Evolutionary conservation across 2,797 vertebrate species (phyloP).

Genomic region (Karalla daura): DNA sequence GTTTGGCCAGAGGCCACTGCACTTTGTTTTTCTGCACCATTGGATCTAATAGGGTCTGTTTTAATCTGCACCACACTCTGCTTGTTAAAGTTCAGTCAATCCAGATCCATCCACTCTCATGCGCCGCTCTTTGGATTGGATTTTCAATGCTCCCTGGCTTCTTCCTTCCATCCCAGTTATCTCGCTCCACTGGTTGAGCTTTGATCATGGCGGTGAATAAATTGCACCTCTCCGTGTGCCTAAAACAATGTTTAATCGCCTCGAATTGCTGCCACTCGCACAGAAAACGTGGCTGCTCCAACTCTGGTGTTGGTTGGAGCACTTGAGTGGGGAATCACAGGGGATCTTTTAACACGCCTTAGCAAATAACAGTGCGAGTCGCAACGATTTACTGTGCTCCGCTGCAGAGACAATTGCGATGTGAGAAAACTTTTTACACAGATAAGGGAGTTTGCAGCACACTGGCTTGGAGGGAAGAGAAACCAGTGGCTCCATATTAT

Average conservation of each 20-base stretch:
- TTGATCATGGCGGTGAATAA: constrained; percentile 45
- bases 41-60: constrained; percentile 8
- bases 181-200: constrained; percentile 28
- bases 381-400: constrained; percentile 6
- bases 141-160: background rate
- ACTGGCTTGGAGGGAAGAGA: background rate
- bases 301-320: constrained; percentile 9
- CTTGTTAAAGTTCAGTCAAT: constrained; percentile 34
- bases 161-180: constrained; percentile 15
- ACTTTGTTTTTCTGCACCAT: constrained; percentile 2
- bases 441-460: constrained; percentile 5
- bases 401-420: constrained; percentile 20
- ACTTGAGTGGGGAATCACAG: constrained; percentile 17
- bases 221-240: constrained; percentile 27
- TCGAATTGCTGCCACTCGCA: constrained; percentile 21
- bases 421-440: constrained; percentile 12
- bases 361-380: constrained; percentile 29
- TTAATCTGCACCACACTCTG: constrained; percentile 19
- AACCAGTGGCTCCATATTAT: background rate
- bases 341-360: constrained; percentile 49
- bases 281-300: constrained; percentile 23
- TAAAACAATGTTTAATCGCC: constrained; percentile 47
- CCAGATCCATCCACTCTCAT: constrained; percentile 6
- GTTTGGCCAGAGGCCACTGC: background rate
- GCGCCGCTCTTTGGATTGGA: background rate